Conservation (phyloP, 2,113 vertebrate genomes). For the Hemichromis elongatus region DNA sequence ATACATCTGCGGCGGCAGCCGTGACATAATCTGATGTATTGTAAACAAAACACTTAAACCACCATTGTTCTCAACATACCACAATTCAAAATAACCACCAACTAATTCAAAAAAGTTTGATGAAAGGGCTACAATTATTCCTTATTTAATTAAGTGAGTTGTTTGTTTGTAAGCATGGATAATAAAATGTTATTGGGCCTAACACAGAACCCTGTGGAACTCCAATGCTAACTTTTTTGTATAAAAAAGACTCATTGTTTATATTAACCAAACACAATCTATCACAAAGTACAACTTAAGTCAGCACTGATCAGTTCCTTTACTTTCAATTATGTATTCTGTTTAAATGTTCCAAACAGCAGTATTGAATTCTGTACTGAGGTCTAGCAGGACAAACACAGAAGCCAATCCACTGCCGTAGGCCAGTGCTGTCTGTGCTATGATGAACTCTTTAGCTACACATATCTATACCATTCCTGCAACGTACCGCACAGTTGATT, state of each 20-base stretch:
- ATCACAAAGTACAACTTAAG: background rate
- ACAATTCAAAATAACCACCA: background rate
- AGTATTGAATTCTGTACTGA: background rate
- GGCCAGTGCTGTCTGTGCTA: background rate
- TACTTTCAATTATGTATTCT: rapidly evolving
- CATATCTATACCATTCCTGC: background rate
- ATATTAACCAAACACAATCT: background rate
- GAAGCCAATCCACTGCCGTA: background rate
- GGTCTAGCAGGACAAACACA: background rate
- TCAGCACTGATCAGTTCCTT: background rate
- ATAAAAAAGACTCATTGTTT: background rate
- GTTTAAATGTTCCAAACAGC: background rate
- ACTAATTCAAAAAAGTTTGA: background rate
- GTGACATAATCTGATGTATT: background rate
- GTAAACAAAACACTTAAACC: background rate
- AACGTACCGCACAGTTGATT: background rate
- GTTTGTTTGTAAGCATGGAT: background rate
- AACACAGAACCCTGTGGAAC: background rate
- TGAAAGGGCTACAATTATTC: background rate
- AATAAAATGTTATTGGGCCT: background rate
- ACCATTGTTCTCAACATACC: background rate
- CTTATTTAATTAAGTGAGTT: background rate
- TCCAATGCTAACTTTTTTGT: background rate
- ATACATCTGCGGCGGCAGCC: too few relatives aligned
- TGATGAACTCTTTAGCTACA: background rate